Conservation (phyloP, 2,888 invertebrate genomes). For the Pterostichus niger region DNA sequence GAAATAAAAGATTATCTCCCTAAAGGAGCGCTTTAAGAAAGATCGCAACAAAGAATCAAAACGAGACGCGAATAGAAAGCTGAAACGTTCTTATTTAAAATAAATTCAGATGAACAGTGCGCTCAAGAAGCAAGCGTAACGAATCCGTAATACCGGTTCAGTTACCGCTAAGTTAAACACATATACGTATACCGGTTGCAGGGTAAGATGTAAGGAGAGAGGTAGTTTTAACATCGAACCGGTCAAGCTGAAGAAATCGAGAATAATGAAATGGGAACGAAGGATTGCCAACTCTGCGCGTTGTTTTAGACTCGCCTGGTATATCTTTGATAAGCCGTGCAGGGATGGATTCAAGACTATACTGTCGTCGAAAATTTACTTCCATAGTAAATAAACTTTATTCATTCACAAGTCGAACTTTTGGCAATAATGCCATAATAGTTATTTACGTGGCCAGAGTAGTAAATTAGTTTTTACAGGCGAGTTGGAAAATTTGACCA, state of each 20-base stretch:
- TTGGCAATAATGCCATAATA: too few relatives aligned
- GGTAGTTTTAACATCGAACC: constrained; percentile 34
- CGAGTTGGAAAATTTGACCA: too few relatives aligned
- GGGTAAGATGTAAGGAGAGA: background rate
- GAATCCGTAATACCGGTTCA: constrained; percentile 36
- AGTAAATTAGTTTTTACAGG: too few relatives aligned
- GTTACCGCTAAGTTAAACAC: constrained; percentile 52
- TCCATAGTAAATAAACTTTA: too few relatives aligned
- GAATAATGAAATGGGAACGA: constrained; percentile 51
- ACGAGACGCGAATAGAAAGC: background rate
- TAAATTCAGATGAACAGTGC: constrained; percentile 24
- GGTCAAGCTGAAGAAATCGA: constrained; percentile 62
- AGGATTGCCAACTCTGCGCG: background rate
- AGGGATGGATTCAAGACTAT: background rate
- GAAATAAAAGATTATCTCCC: too few relatives aligned
- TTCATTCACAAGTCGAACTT: too few relatives aligned
- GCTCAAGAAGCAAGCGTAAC: background rate
- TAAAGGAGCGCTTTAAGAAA: too few relatives aligned
- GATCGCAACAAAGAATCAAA: background rate
- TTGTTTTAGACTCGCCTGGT: constrained; percentile 29
- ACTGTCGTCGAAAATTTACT: too few relatives aligned
- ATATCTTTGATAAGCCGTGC: background rate
- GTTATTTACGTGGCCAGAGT: too few relatives aligned
- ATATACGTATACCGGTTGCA: background rate
- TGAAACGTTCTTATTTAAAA: background rate